Conservation (phyloP, 2,888 invertebrate genomes). For the Microplitis deprimator region DNA sequence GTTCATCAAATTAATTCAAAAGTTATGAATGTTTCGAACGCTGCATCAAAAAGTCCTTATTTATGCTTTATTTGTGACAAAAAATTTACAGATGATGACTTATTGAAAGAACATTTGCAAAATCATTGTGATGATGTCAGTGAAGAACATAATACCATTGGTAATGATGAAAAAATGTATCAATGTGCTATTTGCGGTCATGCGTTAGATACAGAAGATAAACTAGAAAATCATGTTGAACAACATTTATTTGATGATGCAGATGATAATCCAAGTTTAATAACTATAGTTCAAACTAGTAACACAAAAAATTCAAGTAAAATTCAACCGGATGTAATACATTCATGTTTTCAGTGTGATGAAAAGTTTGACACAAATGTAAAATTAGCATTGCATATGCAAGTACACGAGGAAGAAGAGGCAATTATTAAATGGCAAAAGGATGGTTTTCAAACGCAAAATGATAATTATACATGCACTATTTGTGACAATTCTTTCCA, state of each 20-base stretch:
- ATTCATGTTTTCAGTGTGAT: slow-evolving; percentile 60
- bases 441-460: slow-evolving; percentile 53
- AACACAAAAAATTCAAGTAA: slow-evolving; percentile 22
- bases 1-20: slow-evolving; percentile 56
- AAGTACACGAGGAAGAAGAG: slow-evolving; percentile 65
- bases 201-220: slow-evolving; percentile 61
- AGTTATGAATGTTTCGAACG: slow-evolving; percentile 46
- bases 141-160: slow-evolving; percentile 40
- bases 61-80: slow-evolving; percentile 68
- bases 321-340: slow-evolving; percentile 40
- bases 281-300: slow-evolving; percentile 52
- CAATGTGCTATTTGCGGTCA: slow-evolving; percentile 67
- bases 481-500: slow-evolving; percentile 64
- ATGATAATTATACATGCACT: slow-evolving; percentile 56
- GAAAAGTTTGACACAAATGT: slow-evolving; percentile 61
- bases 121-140: slow-evolving; percentile 64
- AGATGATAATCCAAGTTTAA: slow-evolving; percentile 65
- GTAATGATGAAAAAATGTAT: slow-evolving; percentile 50
- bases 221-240: slow-evolving; percentile 62
- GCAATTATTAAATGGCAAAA: slow-evolving; percentile 65
- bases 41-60: slow-evolving; percentile 45
- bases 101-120: slow-evolving; percentile 67
- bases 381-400: slow-evolving; percentile 64
- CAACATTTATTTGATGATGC: slow-evolving; percentile 66
- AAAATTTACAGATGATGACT: slow-evolving; percentile 63